Evolutionary conservation across 2,797 vertebrate species (phyloP).

Genomic region (Oreortyx pictus): DNA sequence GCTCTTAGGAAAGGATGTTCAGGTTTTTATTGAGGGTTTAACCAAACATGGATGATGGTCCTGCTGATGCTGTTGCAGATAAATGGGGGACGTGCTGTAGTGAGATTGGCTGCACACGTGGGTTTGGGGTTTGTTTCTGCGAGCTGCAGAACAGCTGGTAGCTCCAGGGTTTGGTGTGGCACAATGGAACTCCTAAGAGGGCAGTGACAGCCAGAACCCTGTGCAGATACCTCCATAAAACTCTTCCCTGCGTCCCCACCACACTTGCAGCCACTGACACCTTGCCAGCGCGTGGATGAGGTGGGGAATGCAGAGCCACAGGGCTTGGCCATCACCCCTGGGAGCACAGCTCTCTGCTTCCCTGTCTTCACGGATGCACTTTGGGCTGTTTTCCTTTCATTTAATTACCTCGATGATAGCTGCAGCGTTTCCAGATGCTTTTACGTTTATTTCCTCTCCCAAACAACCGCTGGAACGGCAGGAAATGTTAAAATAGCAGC

Average conservation of each 20-base stretch:
- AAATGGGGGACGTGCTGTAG: not conserved
- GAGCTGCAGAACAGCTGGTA: not conserved
- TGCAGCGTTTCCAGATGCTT: conserved; percentile 39
- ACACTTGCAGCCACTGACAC: not conserved
- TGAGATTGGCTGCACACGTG: not conserved
- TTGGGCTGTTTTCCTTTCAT: conserved; percentile 28
- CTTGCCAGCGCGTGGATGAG: accelerated
- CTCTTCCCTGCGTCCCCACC: not conserved
- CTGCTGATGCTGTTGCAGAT: not conserved
- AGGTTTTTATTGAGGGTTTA: not conserved
- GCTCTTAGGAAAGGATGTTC: not conserved
- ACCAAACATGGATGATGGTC: not conserved
- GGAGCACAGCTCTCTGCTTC: not conserved
- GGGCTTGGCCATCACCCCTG: not conserved
- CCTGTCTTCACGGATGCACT: not conserved
- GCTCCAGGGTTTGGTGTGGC: not conserved
- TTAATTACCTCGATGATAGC: conserved; percentile 13
- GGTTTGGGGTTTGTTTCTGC: not conserved
- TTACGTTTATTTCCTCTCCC: not conserved
- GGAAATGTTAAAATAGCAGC: conserved; percentile 33
- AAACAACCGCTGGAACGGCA: not conserved
- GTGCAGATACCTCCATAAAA: not conserved
- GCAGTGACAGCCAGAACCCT: not conserved
- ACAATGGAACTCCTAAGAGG: not conserved
- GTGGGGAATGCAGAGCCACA: not conserved